Base-by-base conservation (phyloP, 2,797 vertebrate genomes). In the Syngnathus rostellatus region DNA sequence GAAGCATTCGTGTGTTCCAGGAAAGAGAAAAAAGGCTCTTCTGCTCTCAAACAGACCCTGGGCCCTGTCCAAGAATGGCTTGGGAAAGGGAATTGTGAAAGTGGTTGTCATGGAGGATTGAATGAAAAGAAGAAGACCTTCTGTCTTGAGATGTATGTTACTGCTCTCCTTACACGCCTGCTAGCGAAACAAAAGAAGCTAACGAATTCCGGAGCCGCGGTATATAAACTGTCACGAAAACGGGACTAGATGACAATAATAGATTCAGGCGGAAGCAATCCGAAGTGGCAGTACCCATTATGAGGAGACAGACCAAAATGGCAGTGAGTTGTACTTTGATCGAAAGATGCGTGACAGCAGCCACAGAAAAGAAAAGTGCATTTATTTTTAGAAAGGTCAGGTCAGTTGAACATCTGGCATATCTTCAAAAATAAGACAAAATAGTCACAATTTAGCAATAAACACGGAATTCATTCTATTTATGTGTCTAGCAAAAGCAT, bases 71-170 rank as follows among this genome's bases (percentile, higher is more conserved):
- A 67, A 9, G 70, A 40, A 53, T 71, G 70, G 77, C 74, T 79
- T 40, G 19, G 70, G 62, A 65, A 69, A 69, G 25, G 59, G 70
- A 70, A 69, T 72, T 84, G 80, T 79, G 78, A 84, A 77, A 83
- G 82, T 11, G 50, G 70, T 81, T 77, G 78, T 79, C 81, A 82
- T 74, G 76, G 74, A 75, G 64, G 68, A 79, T 67, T 69, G 61
- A n/a, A 60, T 67, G 40, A 77, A 69, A 77, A 74, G 16, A 62
- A 46, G 68, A 68, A 65, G 31, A 66, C 51, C 70, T 72, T 61
- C 58, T 73, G 71, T 80, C 68, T 68, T 63, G 71, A 65, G 75
- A 78, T 70, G 51, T 59, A 69, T 70, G 65, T 67, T 59, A 69
- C 72, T 76, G 73, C 65, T 74, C 62, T 75, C 39, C 82, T 25